phyloP scores from a whole-genome alignment of 1,140 invertebrate genomes.

The Goniozus legneri region DNA sequence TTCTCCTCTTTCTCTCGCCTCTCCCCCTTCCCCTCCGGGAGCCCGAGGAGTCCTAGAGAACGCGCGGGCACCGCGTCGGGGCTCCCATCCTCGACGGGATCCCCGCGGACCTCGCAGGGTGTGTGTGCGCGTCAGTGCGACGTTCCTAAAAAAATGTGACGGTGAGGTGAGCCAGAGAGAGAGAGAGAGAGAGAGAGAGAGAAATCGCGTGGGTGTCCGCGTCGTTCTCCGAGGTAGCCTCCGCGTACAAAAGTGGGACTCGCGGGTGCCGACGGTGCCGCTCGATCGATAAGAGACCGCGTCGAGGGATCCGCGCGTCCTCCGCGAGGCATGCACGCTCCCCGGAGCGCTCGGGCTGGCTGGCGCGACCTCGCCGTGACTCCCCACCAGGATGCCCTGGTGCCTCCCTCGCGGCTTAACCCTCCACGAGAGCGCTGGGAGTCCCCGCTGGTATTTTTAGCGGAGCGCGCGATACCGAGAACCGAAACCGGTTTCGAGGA shows the following conservation, averaged over 20 bases:
- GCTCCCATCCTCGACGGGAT: no score
- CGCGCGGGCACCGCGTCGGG: slow-evolving; percentile 24
- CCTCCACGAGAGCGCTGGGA: neutral
- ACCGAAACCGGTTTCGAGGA: neutral
- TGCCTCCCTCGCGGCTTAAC: no score
- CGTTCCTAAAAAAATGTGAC: no score
- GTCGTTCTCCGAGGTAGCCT: neutral
- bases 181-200: slow-evolving; percentile 11
- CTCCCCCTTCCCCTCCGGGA: slow-evolving; percentile 2
- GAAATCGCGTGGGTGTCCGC: slow-evolving; percentile 6
- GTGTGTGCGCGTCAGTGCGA: no score
- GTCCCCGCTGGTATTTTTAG: neutral
- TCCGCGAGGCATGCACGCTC: neutral
- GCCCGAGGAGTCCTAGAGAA: slow-evolving; percentile 18
- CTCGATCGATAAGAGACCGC: neutral
- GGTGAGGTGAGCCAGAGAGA: neutral
- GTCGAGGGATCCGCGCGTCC: neutral
- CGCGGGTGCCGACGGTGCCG: neutral
- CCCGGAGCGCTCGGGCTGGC: neutral
- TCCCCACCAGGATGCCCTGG: no score
- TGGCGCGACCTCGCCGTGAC: neutral
- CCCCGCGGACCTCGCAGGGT: no score
- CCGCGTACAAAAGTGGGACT: neutral
- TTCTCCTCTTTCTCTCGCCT: slow-evolving; percentile 4
- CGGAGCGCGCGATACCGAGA: neutral